A percentile compares a stretch with the other conserved stretches of the same genome.
These are phyloP conservation scores for Meloidogyne hapla DNA, from an alignment of 1,140 invertebrate genomes.

Conservation along the genomic window DNA sequence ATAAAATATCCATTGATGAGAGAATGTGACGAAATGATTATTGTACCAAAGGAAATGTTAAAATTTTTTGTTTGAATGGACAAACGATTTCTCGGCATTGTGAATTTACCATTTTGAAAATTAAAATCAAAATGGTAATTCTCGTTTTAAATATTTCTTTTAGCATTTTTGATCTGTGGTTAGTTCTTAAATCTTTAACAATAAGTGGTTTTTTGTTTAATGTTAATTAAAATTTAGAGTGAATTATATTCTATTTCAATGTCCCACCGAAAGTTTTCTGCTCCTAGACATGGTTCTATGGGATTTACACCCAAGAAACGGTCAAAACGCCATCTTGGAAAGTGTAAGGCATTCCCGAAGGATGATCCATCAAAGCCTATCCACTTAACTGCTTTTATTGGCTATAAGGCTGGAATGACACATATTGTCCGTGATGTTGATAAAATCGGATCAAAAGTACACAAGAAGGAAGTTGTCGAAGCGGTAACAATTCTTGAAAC, in stretches of 20 bases:
- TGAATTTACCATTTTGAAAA: too few relatives aligned
- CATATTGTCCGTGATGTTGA: constrained; percentile 98
- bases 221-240: neutral
- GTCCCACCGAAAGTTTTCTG: constrained; percentile 99
- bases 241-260: constrained; percentile 65
- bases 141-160: too few relatives aligned
- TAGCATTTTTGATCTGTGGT: too few relatives aligned
- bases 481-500: constrained; percentile 96
- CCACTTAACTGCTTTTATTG: constrained; percentile 94
- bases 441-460: constrained; percentile 92
- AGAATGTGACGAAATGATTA: too few relatives aligned
- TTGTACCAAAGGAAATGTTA: too few relatives aligned
- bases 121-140: too few relatives aligned
- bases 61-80: too few relatives aligned
- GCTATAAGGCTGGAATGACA: constrained; percentile 99
- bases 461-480: constrained; percentile 99
- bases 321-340: constrained; percentile 88
- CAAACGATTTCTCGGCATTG: too few relatives aligned
- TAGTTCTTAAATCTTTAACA: neutral
- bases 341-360: constrained; percentile 99
- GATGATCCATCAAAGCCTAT: constrained; percentile 94
- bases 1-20: neutral
- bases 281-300: constrained; percentile 98
- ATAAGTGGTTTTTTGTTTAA: too few relatives aligned
- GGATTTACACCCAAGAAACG: constrained; percentile 99